Evolutionary conservation across 2,113 vertebrate genomes (phyloP).

Genomic region (Pteruthius melanotis): DNA sequence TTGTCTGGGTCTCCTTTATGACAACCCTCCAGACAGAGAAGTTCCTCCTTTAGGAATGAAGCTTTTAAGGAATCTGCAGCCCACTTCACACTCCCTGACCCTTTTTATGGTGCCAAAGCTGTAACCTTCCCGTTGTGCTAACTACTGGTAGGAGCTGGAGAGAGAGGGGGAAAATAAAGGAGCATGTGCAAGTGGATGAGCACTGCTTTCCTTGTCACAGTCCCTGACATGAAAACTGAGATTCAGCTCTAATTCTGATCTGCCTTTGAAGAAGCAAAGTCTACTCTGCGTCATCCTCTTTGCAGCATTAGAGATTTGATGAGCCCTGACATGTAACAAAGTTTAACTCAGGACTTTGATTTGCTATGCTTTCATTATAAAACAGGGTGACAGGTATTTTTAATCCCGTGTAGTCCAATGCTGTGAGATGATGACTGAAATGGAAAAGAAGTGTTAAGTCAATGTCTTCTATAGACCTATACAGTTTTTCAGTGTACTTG

Average conservation of each 20-base stretch:
- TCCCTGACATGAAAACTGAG: neutral
- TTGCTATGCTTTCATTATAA: neutral
- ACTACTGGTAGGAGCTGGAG: neutral
- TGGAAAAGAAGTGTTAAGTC: neutral
- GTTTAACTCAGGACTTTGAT: neutral
- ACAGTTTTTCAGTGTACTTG: neutral
- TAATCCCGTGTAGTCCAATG: neutral
- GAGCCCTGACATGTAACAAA: neutral
- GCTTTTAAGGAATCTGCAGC: neutral
- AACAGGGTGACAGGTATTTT: neutral
- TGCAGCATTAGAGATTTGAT: neutral
- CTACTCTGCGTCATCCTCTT: neutral
- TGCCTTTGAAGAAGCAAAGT: neutral
- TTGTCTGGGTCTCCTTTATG: neutral
- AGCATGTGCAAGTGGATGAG: neutral
- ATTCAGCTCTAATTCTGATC: neutral
- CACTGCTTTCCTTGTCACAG: neutral
- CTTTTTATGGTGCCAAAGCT: neutral
- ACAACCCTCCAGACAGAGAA: neutral
- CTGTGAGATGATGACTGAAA: neutral
- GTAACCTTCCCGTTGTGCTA: slow-evolving; percentile 7
- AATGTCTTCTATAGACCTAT: neutral
- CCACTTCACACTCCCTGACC: slow-evolving; percentile 4
- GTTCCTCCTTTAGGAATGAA: neutral
- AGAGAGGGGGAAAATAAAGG: neutral